Percentiles rank a stretch among this genome's conserved stretches.
Conservation (phyloP, 2,113 vertebrate genomes). For the Halichoeres trimaculatus region DNA sequence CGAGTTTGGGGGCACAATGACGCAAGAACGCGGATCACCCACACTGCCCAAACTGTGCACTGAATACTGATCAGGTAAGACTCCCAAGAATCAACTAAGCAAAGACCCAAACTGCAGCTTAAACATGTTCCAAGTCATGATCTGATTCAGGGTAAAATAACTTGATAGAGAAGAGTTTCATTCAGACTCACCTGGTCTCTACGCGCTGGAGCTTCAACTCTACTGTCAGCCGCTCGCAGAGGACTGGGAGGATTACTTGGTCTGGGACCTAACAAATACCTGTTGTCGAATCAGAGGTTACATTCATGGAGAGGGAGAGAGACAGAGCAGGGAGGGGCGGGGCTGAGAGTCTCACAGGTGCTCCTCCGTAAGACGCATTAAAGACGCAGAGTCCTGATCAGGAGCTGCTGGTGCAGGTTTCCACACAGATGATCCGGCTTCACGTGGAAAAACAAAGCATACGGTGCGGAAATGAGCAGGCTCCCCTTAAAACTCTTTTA, state of each 20-base stretch:
- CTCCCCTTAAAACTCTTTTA: background rate
- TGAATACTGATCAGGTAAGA: conserved; percentile 12
- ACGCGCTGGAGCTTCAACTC: conserved; percentile 64
- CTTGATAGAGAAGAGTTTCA: background rate
- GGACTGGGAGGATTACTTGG: conserved; percentile 64
- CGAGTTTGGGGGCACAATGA: background rate
- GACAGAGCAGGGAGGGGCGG: conserved; percentile 17
- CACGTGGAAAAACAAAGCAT: background rate
- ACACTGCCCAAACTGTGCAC: background rate
- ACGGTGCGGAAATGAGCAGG: background rate
- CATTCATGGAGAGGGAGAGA: conserved; percentile 26
- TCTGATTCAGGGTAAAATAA: background rate
- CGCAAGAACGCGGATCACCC: background rate
- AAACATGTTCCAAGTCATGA: background rate
- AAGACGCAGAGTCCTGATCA: background rate
- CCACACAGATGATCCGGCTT: background rate
- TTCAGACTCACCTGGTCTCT: conserved; percentile 72
- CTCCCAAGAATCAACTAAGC: background rate
- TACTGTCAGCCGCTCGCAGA: conserved; percentile 58
- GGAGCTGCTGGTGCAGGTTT: background rate
- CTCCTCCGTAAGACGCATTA: conserved; percentile 22
- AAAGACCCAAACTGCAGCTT: background rate
- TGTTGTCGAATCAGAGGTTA: conserved; percentile 66
- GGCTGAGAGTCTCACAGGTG: conserved; percentile 34
- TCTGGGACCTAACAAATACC: conserved; percentile 53